Evolutionary conservation across 2,113 vertebrate genomes (phyloP), one percentile per base, ranked within the genome.

Genomic region (Actenoides hombroni): DNA sequence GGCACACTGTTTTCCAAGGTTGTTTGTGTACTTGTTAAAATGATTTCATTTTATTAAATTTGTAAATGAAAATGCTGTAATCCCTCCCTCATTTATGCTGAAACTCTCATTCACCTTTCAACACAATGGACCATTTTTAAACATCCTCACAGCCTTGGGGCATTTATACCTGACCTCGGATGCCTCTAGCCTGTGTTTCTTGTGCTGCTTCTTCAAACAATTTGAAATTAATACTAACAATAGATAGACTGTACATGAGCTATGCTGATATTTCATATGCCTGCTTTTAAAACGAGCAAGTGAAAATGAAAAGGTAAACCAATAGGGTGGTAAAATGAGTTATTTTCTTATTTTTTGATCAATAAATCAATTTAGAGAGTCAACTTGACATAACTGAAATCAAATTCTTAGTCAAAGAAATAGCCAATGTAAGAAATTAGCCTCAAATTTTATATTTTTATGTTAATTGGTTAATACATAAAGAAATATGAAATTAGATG

Each of bases 361-460:
- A 76, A 53, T 60, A 76, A 60, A 65, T 64, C 21, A 65, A 46
- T 21, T 40, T 40, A 68, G 33, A 57, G 9, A 42, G 23, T 39
- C 14, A 90, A 33, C 26, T 13, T 65, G 70, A 39, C 29, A 35
- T 11, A 65, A 39, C 6, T 92, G 48, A 85, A 88, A 91, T 39
- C 46, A 65, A 84, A 88, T 69, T n/a, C 46, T 88, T 61, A 65
- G 65, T 39, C 24, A 86, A 49, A 59, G 59, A 70, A 94, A 87
- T 18, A 83, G 64, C 16, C 63, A 91, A 53, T 33, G 44, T 91
- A 86, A 97, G 74, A 51, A 94, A 92, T 51, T 92, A 46, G 44
- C 76, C 79, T 91, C 67, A 84, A 29, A 59, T 74, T 57, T 57
- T 33, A 33, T 9, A 24, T 57, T 46, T 19, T 80, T 82, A 54